Evolutionary conservation across 2,113 vertebrate species (phyloP).

Genomic region (Vicugna pacos): DNA sequence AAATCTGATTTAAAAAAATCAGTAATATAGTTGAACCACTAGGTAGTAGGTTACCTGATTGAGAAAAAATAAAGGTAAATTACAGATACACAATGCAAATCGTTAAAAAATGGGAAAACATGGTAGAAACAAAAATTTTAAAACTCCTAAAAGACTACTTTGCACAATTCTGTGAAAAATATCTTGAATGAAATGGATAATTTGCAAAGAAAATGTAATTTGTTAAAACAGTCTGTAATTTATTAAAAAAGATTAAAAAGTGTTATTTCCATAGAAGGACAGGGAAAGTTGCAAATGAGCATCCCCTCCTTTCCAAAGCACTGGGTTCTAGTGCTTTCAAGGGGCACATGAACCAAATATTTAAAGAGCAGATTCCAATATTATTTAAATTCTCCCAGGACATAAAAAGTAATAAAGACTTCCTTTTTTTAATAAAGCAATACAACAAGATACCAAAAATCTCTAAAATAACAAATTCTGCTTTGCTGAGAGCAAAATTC

Average conservation of each 20-base stretch:
- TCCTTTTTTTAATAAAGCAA: neutral
- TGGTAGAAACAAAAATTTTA: neutral
- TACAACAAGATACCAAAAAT: neutral
- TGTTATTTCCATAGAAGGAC: neutral
- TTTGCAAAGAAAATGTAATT: neutral
- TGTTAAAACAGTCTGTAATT: neutral
- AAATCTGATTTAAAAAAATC: neutral
- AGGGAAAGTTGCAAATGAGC: neutral
- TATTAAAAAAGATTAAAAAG: neutral
- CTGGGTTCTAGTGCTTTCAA: too few species aligned
- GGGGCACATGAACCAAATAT: neutral
- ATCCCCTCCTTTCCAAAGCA: neutral
- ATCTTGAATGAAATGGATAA: neutral
- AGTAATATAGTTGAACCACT: neutral
- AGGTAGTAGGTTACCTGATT: neutral
- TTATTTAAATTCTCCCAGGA: neutral
- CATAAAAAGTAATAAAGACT: neutral
- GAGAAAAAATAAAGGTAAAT: neutral
- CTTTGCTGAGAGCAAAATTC: neutral
- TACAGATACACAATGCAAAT: neutral
- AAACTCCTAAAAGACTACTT: neutral
- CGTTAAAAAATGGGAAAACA: neutral
- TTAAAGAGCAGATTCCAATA: neutral
- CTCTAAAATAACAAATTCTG: neutral
- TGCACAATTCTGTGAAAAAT: neutral